These are phyloP conservation scores for Bombus superbus DNA, from an alignment of 1,140 invertebrate genomes.

Conservation along the genomic window DNA sequence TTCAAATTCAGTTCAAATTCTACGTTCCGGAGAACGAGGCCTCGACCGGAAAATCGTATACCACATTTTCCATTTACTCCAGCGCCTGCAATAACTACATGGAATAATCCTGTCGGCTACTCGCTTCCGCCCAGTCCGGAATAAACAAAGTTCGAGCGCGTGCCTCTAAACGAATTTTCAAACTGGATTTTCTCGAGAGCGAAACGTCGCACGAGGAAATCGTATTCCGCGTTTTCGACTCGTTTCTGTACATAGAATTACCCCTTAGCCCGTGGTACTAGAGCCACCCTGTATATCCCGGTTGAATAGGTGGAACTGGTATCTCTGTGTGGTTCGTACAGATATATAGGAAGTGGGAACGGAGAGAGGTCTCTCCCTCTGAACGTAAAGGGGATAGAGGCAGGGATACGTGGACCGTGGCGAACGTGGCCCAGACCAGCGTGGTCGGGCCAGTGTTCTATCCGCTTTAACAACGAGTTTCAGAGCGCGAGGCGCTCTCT, in stretches of 20 bases:
- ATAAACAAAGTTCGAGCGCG: too few species aligned
- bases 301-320: slow-evolving; percentile 59
- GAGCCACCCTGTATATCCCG: neutral
- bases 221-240: too few species aligned
- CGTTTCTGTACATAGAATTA: too few species aligned
- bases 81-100: too few species aligned
- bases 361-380: slow-evolving; percentile 26
- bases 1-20: too few species aligned
- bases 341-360: slow-evolving; percentile 59
- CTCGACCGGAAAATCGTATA: too few species aligned
- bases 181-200: neutral
- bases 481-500: slow-evolving; percentile 61
- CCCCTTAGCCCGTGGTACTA: neutral
- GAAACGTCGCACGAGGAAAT: neutral
- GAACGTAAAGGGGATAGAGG: slow-evolving; percentile 64
- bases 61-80: too few species aligned
- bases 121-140: too few species aligned
- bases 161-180: neutral
- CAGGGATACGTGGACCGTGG: slow-evolving; percentile 35
- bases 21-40: too few species aligned
- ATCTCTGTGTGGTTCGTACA: slow-evolving; percentile 55
- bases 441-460: slow-evolving; percentile 61
- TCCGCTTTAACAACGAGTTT: slow-evolving; percentile 75
- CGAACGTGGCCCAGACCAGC: neutral
- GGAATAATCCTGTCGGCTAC: too few species aligned